Percentiles rank a stretch among this genome's conserved stretches.
Evolutionary conservation across 2,113 vertebrate species (phyloP).

Genomic region (Apodemus sylvaticus): DNA sequence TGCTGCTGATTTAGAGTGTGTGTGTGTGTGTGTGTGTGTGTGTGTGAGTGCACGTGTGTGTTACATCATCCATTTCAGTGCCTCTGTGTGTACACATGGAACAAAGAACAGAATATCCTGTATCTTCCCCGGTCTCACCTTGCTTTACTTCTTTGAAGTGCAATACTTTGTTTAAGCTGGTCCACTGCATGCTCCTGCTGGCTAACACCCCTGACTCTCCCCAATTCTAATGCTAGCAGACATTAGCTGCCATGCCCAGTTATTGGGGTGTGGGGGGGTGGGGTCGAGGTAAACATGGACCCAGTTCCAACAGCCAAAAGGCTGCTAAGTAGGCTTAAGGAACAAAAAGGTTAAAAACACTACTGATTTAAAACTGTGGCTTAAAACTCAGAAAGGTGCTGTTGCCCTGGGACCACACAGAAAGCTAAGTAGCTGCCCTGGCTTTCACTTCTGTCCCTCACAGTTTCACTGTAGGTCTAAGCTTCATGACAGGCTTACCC

Average conservation of each 20-base stretch:
- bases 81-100: not conserved
- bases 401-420: not conserved
- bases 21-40: not conserved
- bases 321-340: no score
- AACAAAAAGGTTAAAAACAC: not conserved
- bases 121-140: not conserved
- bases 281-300: no score
- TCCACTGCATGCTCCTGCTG: no score
- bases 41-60: not conserved
- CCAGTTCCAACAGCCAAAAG: not conserved
- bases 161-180: not conserved
- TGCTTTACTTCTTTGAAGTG: not conserved
- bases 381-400: not conserved
- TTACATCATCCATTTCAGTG: not conserved
- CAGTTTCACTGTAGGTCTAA: not conserved
- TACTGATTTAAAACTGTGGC: not conserved
- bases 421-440: fast-evolving
- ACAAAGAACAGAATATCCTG: not conserved
- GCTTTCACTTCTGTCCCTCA: not conserved
- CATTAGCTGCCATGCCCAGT: not conserved
- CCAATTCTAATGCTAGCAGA: not conserved
- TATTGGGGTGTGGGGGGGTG: no score
- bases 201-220: not conserved
- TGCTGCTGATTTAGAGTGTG: not conserved
- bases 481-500: not conserved